A percentile compares a stretch with the other conserved stretches of the same genome.
Conservation (phyloP, 92 coral and sea anemone genomes). For the Epizoanthus stellaris region DNA sequence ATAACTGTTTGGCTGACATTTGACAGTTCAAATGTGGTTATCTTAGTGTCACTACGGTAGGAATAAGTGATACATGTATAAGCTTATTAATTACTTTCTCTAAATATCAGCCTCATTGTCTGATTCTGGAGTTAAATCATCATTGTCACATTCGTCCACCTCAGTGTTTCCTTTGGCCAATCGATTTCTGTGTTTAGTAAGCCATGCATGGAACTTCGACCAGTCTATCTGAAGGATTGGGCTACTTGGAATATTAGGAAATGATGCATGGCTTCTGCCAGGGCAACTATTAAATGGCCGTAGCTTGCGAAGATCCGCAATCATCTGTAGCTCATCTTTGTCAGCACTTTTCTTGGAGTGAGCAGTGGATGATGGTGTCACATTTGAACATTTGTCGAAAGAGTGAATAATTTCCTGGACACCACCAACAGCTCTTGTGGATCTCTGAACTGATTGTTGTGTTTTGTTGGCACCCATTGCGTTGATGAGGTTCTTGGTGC, state of each 20-base stretch:
- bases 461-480: slow-evolving; percentile 47
- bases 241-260: slow-evolving; percentile 24
- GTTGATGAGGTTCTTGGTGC: slow-evolving; percentile 36
- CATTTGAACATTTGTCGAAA: slow-evolving; percentile 22
- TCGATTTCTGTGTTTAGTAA: slow-evolving; percentile 29
- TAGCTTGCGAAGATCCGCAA: slow-evolving; percentile 23
- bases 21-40: no score
- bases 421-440: slow-evolving; percentile 40
- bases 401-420: slow-evolving; percentile 39
- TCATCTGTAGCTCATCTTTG: slow-evolving; percentile 30
- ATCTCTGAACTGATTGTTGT: slow-evolving; percentile 36
- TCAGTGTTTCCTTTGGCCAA: slow-evolving; percentile 39
- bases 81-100: no score
- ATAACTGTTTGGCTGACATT: no score
- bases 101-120: no score
- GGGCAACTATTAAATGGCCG: slow-evolving; percentile 34
- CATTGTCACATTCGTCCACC: background rate
- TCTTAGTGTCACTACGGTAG: no score
- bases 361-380: slow-evolving; percentile 40
- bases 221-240: slow-evolving; percentile 31
- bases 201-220: slow-evolving; percentile 32
- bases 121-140: background rate
- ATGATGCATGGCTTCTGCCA: slow-evolving; percentile 38
- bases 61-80: no score
- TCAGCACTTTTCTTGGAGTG: slow-evolving; percentile 27